Evolutionary conservation across 1,140 invertebrate genomes (phyloP).

Genomic region (Phortica variegata): DNA sequence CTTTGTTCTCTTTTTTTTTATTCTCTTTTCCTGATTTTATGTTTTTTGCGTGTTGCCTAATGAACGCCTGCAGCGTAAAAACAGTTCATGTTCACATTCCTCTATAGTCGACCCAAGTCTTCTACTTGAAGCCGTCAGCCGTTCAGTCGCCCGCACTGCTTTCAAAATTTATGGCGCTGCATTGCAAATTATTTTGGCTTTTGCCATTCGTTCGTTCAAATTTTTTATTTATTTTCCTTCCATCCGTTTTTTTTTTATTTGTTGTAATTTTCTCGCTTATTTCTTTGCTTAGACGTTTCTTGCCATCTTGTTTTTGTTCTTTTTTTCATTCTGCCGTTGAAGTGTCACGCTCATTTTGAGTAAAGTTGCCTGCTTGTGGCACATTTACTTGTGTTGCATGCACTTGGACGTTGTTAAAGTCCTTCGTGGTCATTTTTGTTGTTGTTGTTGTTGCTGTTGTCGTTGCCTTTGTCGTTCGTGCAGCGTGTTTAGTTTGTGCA

Average conservation of each 20-base stretch:
- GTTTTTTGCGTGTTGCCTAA: too few relatives aligned
- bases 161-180: constrained; percentile 33
- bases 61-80: too few relatives aligned
- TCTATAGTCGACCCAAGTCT: too few relatives aligned
- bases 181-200: constrained; percentile 42
- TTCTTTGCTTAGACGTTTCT: not conserved
- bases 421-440: too few relatives aligned
- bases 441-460: not conserved
- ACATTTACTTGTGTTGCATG: constrained; percentile 44
- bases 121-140: too few relatives aligned
- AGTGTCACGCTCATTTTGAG: constrained; percentile 46
- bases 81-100: too few relatives aligned
- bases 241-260: constrained; percentile 33
- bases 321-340: not conserved
- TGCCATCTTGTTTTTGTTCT: not conserved
- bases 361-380: constrained; percentile 40
- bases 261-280: constrained; percentile 10
- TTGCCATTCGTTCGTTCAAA: constrained; percentile 24
- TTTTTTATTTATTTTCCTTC: constrained; percentile 3
- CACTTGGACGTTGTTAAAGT: too few relatives aligned
- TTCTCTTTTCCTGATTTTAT: too few relatives aligned
- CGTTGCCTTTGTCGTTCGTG: constrained; percentile 6
- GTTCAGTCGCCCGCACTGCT: too few relatives aligned
- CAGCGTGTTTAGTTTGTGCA: too few relatives aligned
- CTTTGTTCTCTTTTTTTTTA: too few relatives aligned